These are phyloP conservation scores for Perdita meconis DNA, from an alignment of 2,888 invertebrate genomes.

Conservation along the genomic window DNA sequence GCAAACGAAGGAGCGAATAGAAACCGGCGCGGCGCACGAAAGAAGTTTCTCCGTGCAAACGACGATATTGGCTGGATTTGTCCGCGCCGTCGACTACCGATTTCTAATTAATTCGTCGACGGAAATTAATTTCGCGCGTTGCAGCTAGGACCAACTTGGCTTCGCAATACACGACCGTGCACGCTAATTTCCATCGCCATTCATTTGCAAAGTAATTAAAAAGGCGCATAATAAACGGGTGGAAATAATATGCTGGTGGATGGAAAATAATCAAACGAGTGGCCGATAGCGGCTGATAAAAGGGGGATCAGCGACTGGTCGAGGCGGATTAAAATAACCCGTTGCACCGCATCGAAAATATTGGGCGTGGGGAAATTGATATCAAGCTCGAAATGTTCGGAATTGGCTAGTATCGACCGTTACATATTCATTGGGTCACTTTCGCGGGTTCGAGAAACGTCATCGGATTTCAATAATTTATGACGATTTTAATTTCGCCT, in stretches of 20 bases:
- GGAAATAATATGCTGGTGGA: slow-evolving; percentile 38
- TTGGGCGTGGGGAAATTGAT: slow-evolving; percentile 69
- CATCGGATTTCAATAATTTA: slow-evolving; percentile 74
- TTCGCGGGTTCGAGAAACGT: slow-evolving; percentile 17
- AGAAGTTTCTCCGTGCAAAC: background rate
- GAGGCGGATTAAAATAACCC: slow-evolving; percentile 59
- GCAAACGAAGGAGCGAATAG: background rate
- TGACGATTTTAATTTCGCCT: slow-evolving; percentile 57
- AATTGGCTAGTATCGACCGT: slow-evolving; percentile 65
- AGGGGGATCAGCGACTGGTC: slow-evolving; percentile 35
- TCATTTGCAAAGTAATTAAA: slow-evolving; percentile 64
- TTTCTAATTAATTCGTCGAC: slow-evolving; percentile 34
- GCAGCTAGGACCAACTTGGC: background rate
- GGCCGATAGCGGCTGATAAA: slow-evolving; percentile 45
- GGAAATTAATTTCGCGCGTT: slow-evolving; percentile 24
- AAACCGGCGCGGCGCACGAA: background rate
- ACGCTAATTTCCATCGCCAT: slow-evolving; percentile 43
- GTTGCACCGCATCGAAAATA: slow-evolving; percentile 63
- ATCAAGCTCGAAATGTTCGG: slow-evolving; percentile 68
- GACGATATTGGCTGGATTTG: background rate
- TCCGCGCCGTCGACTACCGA: background rate
- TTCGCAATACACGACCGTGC: slow-evolving; percentile 1
- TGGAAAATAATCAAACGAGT: slow-evolving; percentile 46
- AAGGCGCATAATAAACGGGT: slow-evolving; percentile 55
- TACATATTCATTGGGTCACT: slow-evolving; percentile 69